Evolutionary conservation across 2,113 vertebrate genomes (phyloP).

Genomic region (Chaetorhynchus papuensis): DNA sequence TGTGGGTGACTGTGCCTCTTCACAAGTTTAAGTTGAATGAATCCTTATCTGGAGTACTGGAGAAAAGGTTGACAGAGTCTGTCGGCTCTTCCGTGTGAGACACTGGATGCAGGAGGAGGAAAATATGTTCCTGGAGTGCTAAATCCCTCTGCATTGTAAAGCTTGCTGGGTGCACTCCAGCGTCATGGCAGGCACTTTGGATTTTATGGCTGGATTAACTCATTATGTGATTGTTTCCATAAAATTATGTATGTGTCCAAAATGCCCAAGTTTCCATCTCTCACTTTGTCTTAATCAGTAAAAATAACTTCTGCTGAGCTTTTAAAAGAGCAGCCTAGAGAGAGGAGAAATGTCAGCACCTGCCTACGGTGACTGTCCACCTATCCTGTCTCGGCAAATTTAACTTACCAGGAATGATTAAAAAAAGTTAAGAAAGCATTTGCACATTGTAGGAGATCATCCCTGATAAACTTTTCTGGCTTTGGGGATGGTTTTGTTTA

Average conservation of each 20-base stretch:
- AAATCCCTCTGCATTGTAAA: background rate
- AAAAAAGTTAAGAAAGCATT: background rate
- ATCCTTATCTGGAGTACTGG: background rate
- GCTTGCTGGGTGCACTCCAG: background rate
- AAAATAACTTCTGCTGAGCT: background rate
- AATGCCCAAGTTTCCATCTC: background rate
- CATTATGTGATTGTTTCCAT: background rate
- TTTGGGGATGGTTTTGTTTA: background rate
- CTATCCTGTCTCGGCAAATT: background rate
- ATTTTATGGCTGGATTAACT: background rate
- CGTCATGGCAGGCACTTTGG: background rate
- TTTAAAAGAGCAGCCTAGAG: background rate
- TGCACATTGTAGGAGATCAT: background rate
- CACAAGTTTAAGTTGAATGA: background rate
- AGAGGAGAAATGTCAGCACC: background rate
- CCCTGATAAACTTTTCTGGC: background rate
- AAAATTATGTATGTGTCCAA: background rate
- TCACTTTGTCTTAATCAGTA: background rate
- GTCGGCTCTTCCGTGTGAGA: fast-evolving
- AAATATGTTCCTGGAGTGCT: background rate
- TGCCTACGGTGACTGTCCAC: background rate
- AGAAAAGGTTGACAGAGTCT: background rate
- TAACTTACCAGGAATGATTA: background rate
- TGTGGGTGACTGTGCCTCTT: background rate
- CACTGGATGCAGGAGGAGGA: background rate